phyloP scores from a whole-genome alignment of 2,888 invertebrate genomes.

The Trissolcus japonicus region DNA sequence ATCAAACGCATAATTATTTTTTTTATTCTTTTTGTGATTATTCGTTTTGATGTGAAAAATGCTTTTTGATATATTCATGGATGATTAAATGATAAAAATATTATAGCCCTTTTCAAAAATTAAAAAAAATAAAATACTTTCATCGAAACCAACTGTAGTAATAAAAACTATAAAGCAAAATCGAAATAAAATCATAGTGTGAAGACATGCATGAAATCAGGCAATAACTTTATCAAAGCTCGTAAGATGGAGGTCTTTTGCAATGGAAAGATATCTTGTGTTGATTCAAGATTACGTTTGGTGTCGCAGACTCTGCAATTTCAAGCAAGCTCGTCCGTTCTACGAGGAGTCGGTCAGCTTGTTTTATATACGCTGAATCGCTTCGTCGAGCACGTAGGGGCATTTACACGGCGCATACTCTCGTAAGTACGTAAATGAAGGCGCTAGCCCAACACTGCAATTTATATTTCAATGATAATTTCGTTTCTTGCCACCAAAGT shows the following conservation, averaged over 20 bases:
- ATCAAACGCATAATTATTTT: conserved; percentile 34
- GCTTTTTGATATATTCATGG: conserved; percentile 14
- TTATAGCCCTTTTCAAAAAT: conserved; percentile 4
- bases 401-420: conserved; percentile 69
- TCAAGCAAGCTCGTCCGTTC: conserved; percentile 69
- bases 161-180: conserved; percentile 25
- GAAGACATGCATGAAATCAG: conserved; percentile 54
- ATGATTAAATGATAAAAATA: conserved; percentile 24
- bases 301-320: conserved; percentile 68
- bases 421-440: conserved; percentile 63
- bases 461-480: conserved; percentile 48
- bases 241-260: conserved; percentile 31
- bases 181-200: conserved; percentile 34
- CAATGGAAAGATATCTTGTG: conserved; percentile 60
- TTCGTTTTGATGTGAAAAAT: conserved; percentile 19
- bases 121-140: conserved; percentile 6
- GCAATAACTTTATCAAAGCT: conserved; percentile 49
- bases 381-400: conserved; percentile 70
- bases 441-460: conserved; percentile 34
- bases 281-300: conserved; percentile 69
- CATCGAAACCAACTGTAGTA: neutral
- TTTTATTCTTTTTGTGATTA: conserved; percentile 29
- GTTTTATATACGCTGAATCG: conserved; percentile 75
- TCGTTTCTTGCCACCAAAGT: conserved; percentile 4
- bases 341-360: conserved; percentile 69